These are phyloP conservation scores for Valencia hispanica DNA, from an alignment of 2,797 vertebrate genomes.

Conservation along the genomic window DNA sequence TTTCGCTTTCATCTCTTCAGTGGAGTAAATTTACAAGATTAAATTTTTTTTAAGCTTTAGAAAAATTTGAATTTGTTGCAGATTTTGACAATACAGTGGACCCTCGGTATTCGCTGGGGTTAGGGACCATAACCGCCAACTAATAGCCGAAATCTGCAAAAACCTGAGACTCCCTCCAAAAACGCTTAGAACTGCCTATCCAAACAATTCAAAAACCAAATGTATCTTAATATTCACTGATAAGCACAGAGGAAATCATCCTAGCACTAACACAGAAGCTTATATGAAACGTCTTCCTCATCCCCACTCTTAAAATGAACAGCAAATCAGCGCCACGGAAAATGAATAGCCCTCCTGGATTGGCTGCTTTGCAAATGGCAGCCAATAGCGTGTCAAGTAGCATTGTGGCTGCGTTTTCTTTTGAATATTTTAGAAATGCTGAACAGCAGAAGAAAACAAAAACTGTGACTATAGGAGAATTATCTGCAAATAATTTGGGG, in stretches of 20 bases:
- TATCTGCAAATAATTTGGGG: too few species aligned
- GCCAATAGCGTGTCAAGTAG: background rate
- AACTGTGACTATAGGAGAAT: background rate
- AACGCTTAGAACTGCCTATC: background rate
- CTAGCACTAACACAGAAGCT: background rate
- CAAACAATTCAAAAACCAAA: background rate
- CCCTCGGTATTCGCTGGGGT: too few species aligned
- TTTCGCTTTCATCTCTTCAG: too few species aligned
- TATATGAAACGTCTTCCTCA: background rate
- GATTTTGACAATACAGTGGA: too few species aligned
- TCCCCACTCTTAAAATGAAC: background rate
- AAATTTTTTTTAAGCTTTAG: too few species aligned
- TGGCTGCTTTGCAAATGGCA: background rate
- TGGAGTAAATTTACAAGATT: too few species aligned
- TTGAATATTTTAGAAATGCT: too few species aligned
- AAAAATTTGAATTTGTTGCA: too few species aligned
- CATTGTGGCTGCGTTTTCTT: background rate
- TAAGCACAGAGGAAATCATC: background rate
- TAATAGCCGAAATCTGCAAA: background rate
- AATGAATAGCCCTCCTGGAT: background rate
- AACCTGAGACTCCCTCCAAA: background rate
- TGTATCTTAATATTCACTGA: background rate
- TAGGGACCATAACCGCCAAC: background rate
- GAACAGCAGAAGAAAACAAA: background rate
- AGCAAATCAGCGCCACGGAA: background rate